Conservation (phyloP, 2,797 vertebrate genomes). For the Sebastes umbrosus region DNA sequence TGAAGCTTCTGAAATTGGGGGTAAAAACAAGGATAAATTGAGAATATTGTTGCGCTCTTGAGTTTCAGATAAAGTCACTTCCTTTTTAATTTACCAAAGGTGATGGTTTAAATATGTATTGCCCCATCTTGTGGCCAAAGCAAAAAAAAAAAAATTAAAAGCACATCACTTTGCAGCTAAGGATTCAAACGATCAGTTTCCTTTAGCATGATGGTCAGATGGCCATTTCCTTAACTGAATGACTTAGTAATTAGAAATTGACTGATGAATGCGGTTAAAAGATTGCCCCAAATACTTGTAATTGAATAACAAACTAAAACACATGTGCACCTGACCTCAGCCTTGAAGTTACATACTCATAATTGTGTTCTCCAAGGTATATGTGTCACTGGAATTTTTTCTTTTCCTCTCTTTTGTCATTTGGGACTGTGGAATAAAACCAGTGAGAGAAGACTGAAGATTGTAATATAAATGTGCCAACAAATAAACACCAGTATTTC, state of each 20-base stretch:
- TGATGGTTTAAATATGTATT: slow-evolving; percentile 11
- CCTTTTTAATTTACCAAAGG: slow-evolving; percentile 23
- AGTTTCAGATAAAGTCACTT: slow-evolving; percentile 12
- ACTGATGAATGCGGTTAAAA: neutral
- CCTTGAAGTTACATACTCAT: slow-evolving; percentile 62
- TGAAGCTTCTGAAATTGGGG: neutral
- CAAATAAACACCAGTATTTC: slow-evolving; percentile 91
- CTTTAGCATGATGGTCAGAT: neutral
- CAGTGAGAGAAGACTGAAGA: slow-evolving; percentile 84
- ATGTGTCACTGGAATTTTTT: slow-evolving; percentile 77
- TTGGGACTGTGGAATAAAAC: slow-evolving; percentile 83
- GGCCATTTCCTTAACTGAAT: slow-evolving; percentile 8
- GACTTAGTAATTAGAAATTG: neutral
- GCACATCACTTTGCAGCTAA: slow-evolving; percentile 39
- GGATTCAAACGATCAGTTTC: slow-evolving; percentile 33
- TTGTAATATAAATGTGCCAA: slow-evolving; percentile 91
- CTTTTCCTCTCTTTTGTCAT: slow-evolving; percentile 71
- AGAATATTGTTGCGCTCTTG: neutral
- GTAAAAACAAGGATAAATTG: neutral
- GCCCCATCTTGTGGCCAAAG: slow-evolving; percentile 68
- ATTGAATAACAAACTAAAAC: slow-evolving; percentile 33
- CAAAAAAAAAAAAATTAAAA: neutral
- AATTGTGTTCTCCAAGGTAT: slow-evolving; percentile 58
- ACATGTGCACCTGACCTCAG: slow-evolving; percentile 56
- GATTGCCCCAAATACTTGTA: slow-evolving; percentile 2